phyloP scores from a whole-genome alignment of 2,888 invertebrate species.

The Cistogaster globosa region DNA sequence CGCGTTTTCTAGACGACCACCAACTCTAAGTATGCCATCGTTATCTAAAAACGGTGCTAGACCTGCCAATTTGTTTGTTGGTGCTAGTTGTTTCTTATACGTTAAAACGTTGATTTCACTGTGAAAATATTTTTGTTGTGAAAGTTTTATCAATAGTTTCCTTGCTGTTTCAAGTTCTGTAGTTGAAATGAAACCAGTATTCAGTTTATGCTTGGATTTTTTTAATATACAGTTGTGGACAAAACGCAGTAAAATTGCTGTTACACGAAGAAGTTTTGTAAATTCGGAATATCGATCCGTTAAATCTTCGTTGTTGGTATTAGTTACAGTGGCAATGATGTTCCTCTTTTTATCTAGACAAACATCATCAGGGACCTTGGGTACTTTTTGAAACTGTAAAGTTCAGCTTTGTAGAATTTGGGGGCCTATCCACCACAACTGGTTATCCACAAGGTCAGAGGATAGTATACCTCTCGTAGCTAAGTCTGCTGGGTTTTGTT shows the following conservation, averaged over 20 bases:
- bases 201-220: background rate
- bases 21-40: constrained; percentile 61
- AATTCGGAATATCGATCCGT: background rate
- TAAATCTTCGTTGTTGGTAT: constrained; percentile 10
- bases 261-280: constrained; percentile 8
- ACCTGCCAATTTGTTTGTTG: constrained; percentile 45
- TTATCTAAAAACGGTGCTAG: constrained; percentile 69
- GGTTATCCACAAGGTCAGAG: constrained; percentile 29
- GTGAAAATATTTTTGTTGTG: background rate
- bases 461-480: constrained; percentile 59
- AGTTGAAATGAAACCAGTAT: background rate
- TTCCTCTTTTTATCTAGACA: constrained; percentile 26
- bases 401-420: constrained; percentile 20
- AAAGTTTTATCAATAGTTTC: background rate
- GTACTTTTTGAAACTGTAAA: background rate
- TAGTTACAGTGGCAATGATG: background rate
- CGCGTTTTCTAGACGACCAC: constrained; percentile 68
- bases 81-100: constrained; percentile 32
- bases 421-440: constrained; percentile 65
- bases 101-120: background rate
- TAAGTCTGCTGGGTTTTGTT: constrained; percentile 60
- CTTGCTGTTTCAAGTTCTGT: constrained; percentile 9
- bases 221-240: constrained; percentile 4
- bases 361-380: background rate
- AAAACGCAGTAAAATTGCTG: constrained; percentile 21